Evolutionary conservation across 2,113 vertebrate species (phyloP), one percentile per base, ranked within the genome.

Genomic region (Hymenochirus boettgeri): DNA sequence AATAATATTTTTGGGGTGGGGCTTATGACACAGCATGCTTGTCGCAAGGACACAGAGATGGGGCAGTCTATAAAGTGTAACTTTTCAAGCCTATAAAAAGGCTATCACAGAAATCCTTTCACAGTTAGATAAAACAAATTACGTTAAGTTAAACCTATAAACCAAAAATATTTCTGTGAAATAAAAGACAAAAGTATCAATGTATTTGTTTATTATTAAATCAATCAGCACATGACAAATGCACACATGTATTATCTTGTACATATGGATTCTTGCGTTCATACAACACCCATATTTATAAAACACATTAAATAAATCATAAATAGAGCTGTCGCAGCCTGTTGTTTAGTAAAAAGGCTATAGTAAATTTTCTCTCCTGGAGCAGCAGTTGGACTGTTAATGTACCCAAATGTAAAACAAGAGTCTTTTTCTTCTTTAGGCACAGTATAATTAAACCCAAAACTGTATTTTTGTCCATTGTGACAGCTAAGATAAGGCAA

Each of bases 361-460:
- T 73, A 79, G 72, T 80, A 87, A 89, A 88, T 61, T 75, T 79
- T 54, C 73, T 83, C 83, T 42, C 74, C 33, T 70, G 74, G 75
- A 74, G 75, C 69, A 73, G 76, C 77, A 75, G 72, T 79, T 79
- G 79, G 82, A 82, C 80, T 77, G 35, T 64, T 11, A 55, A 66
- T 46, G 54, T 45, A 52, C 55, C 58, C 31, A 70, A 62, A 75
- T 37, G 72, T 55, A 65, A 71, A 67, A 69, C 62, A 58, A 71
- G 54, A 45, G 23, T 70, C 65, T 64, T 58, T 67, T 62, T 70
- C 73, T 74, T n/a, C 59, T 25, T 27, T 64, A 70, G 76, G 69
- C 57, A 56, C 65, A 65, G 60, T 4, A 37, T 58, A 25, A 51
- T 39, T 27, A 26, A 51, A 62, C 61, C 58, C 53, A 39, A 45